Evolutionary conservation across 2,888 invertebrate species (phyloP).

Genomic region (Eulithis prunata): DNA sequence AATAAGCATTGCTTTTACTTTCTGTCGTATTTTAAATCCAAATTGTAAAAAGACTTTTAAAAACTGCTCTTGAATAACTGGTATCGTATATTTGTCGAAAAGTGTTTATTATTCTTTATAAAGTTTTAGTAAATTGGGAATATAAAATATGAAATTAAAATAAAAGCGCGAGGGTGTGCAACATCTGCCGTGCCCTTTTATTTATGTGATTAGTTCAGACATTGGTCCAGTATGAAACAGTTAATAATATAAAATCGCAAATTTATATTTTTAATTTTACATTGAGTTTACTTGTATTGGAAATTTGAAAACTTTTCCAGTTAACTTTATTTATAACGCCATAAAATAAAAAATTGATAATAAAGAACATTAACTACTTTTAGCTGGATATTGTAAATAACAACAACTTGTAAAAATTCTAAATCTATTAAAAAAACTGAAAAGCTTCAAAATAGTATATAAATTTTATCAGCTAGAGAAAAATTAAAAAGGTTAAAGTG

Average conservation of each 20-base stretch:
- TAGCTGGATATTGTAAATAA: no score
- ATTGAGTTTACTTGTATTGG: constrained; percentile 33
- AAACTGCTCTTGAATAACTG: constrained; percentile 65
- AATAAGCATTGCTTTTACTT: not conserved
- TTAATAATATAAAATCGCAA: constrained; percentile 75
- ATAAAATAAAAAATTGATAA: not conserved
- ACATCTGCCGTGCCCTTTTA: constrained; percentile 75
- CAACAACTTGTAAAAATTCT: no score
- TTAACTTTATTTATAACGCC: not conserved
- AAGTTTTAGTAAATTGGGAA: constrained; percentile 37
- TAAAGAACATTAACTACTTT: no score
- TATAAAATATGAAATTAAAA: constrained; percentile 71
- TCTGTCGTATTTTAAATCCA: not conserved
- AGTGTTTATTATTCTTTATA: not conserved
- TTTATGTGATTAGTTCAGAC: constrained; percentile 77
- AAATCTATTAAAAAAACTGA: no score
- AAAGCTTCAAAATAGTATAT: no score
- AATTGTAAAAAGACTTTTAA: not conserved
- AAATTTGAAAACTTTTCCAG: constrained; percentile 3
- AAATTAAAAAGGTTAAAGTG: constrained; percentile 23
- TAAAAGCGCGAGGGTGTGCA: constrained; percentile 60
- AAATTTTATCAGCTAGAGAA: constrained; percentile 15
- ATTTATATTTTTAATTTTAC: constrained; percentile 71
- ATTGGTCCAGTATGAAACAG: constrained; percentile 63
- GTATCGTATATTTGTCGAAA: constrained; percentile 45